A percentile compares a stretch with the other conserved stretches of the same genome.
These are phyloP conservation scores for Lepidochrysops patricia DNA, from an alignment of 2,888 invertebrate genomes.

Conservation along the genomic window DNA sequence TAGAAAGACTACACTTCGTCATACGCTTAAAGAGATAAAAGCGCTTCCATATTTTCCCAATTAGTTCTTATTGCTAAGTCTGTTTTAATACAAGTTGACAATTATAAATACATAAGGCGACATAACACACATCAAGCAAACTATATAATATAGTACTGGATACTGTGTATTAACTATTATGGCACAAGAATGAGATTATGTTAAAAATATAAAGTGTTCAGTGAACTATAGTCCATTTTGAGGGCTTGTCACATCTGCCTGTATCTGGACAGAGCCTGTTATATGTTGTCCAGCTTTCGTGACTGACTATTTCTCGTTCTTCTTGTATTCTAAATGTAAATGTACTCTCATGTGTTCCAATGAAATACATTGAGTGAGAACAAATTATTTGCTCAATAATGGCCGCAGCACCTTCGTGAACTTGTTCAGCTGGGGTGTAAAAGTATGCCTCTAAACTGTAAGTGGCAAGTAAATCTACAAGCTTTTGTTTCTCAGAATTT, in stretches of 20 bases:
- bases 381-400: slow-evolving; percentile 97
- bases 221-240: slow-evolving; percentile 83
- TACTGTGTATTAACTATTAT: too few species aligned
- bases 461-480: slow-evolving; percentile 54
- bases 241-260: slow-evolving; percentile 80
- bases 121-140: too few species aligned
- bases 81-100: too few species aligned
- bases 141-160: too few species aligned
- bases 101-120: too few species aligned
- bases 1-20: too few species aligned
- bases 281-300: slow-evolving; percentile 86
- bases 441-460: slow-evolving; percentile 42
- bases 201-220: slow-evolving; percentile 30
- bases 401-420: slow-evolving; percentile 83
- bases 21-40: too few species aligned
- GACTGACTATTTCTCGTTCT: slow-evolving; percentile 95
- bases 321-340: slow-evolving; percentile 98
- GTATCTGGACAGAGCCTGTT: slow-evolving; percentile 85
- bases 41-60: too few species aligned
- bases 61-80: too few species aligned
- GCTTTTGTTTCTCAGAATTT: slow-evolving; percentile 62
- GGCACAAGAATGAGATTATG: background rate
- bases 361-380: slow-evolving; percentile 88
- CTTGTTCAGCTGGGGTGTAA: slow-evolving; percentile 60
- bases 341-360: slow-evolving; percentile 96